Base-by-base conservation (phyloP, 2,888 invertebrate genomes). In the Sclerodermus sp. region DNA sequence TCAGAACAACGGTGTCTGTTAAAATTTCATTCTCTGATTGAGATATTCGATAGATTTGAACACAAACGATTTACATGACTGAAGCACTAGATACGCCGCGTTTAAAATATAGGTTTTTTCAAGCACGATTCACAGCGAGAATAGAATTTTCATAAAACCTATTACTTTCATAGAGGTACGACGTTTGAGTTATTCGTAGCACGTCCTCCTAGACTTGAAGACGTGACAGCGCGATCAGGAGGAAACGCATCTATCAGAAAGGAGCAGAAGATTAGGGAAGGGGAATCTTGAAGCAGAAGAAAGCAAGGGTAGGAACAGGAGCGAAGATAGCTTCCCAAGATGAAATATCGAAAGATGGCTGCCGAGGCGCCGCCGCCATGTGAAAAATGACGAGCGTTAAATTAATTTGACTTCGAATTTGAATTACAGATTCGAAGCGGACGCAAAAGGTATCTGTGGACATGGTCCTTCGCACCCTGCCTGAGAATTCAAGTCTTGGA, bases 301-400 rank as follows among this genome's bases (percentile, higher is more conserved):
- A 18, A 16, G 41, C 38, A 29, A 14, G 31, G 38, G 29, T 29
- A 18, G 14, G 15, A 15, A 34, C 10, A 3, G 12, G 37, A 23
- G 12, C 15, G 39, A 36, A 16, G 14, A 42, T 14, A 16, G 30
- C 41, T 39, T 40, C n/a, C 16, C 43, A 14, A 49, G 48, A 62
- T 67, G 60, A 66, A 62, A 67, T 66, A 66, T 66, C 52, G 65
- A 60, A 51, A 54, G 57, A 55, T 55, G 51, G 57, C 53, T 52
- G 55, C 49, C 51, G 30, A 39, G 44, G 50, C 57, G 57, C 46
- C 58, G 57, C 49, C 55, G 54, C 63, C 59, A 62, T 41, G 55
- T 66, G 70, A 71, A 72, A 70, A 70, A 71, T 72, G 71, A 70
- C 65, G 57, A 60, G 60, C 65, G 68, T 71, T 67, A 68, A 73